Percentiles rank a stretch among this genome's conserved stretches.
Evolutionary conservation across 1,140 invertebrate genomes (phyloP).

Genomic region (Plectrocnemia conspersa): DNA sequence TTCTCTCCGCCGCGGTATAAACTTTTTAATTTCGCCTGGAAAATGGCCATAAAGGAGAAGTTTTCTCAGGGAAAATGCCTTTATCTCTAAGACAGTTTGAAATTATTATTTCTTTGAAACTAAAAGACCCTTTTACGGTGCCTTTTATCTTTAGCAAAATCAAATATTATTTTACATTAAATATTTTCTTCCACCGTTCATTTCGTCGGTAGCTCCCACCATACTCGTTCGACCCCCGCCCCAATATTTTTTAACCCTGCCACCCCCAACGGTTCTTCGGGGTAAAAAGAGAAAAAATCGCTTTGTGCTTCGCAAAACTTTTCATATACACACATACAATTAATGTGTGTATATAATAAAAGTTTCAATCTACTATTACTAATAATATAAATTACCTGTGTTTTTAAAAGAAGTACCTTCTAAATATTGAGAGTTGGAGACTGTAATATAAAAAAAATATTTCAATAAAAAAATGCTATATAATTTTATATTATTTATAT

Average conservation of each 20-base stretch:
- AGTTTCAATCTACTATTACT: too few relatives aligned
- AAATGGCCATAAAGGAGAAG: conserved; percentile 34
- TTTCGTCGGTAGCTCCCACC: conserved; percentile 5
- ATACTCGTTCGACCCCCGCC: not conserved
- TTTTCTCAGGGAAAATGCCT: conserved; percentile 32
- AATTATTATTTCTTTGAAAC: conserved; percentile 37
- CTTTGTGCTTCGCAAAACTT: not conserved
- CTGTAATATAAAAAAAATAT: too few relatives aligned
- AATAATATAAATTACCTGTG: too few relatives aligned
- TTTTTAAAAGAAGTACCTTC: too few relatives aligned
- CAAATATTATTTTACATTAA: conserved; percentile 35
- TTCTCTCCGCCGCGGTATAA: conserved; percentile 26
- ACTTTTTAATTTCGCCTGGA: conserved; percentile 35
- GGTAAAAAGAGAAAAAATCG: conserved; percentile 1
- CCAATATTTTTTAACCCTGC: not conserved
- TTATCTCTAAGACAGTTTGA: conserved; percentile 35
- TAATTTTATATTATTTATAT: too few relatives aligned
- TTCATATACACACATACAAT: too few relatives aligned
- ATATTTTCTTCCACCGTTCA: conserved; percentile 25
- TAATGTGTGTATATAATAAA: too few relatives aligned
- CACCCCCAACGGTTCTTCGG: not conserved
- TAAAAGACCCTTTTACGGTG: conserved; percentile 27
- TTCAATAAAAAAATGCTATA: too few relatives aligned
- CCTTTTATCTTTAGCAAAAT: conserved; percentile 34
- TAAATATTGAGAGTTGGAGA: too few relatives aligned